These are phyloP conservation scores for Pandemis corylana DNA, from an alignment of 2,888 invertebrate genomes.

Conservation along the genomic window DNA sequence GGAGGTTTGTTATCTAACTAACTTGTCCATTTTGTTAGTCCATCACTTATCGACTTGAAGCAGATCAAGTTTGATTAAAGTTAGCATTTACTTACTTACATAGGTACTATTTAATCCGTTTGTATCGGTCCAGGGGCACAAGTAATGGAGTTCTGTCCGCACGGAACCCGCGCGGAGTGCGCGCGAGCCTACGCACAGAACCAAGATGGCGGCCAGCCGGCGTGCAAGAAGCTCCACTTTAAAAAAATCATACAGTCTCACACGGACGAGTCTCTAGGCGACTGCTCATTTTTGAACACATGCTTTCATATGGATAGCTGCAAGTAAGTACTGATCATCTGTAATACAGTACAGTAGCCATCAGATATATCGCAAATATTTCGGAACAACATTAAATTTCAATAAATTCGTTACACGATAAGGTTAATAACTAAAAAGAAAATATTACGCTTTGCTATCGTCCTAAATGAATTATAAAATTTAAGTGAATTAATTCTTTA, in stretches of 20 bases:
- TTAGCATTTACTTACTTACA: too few species aligned
- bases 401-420: too few species aligned
- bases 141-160: constrained; percentile 98
- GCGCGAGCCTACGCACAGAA: constrained; percentile 72
- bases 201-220: constrained; percentile 47
- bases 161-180: constrained; percentile 97
- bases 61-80: too few species aligned
- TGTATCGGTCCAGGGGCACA: constrained; percentile 85
- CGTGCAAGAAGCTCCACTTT: constrained; percentile 96
- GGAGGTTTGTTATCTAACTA: constrained; percentile 84
- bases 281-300: constrained; percentile 98
- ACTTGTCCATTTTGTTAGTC: not conserved
- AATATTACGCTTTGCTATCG: too few species aligned
- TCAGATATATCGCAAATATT: too few species aligned
- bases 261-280: constrained; percentile 97
- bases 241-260: constrained; percentile 97
- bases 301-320: constrained; percentile 99
- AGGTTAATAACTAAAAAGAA: too few species aligned
- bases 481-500: not conserved
- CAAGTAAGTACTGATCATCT: constrained; percentile 85
- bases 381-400: too few species aligned
- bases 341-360: too few species aligned
- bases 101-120: too few species aligned
- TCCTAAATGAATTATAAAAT: too few species aligned
- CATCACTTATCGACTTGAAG: too few species aligned